phyloP scores from a whole-genome alignment of 1,140 invertebrate genomes.

The Choristoneura fumiferana region DNA sequence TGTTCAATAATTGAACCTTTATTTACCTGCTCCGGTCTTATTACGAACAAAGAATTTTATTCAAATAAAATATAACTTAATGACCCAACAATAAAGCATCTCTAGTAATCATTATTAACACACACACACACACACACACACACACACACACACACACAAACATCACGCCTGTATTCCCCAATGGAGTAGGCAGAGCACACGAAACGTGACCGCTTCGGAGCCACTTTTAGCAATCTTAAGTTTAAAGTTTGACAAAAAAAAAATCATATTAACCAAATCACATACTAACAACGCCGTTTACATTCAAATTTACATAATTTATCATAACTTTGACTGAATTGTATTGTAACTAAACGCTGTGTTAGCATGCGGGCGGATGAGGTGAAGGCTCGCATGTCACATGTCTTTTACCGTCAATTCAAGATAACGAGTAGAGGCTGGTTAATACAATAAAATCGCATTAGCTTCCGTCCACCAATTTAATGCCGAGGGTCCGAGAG shows the following conservation, averaged over 20 bases:
- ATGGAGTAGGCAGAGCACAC: no score
- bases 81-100: no score
- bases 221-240: no score
- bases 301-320: slow-evolving; percentile 2
- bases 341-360: not conserved
- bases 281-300: not conserved
- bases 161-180: no score
- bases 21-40: no score
- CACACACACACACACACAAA: no score
- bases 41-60: no score
- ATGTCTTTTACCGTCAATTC: slow-evolving; percentile 33
- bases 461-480: slow-evolving; percentile 41
- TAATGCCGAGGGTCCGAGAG: slow-evolving; percentile 31
- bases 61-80: no score
- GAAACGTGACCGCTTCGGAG: no score
- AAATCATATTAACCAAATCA: slow-evolving; percentile 9
- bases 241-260: no score
- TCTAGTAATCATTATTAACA: not conserved
- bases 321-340: not conserved
- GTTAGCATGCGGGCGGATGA: slow-evolving; percentile 30
- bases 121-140: no score
- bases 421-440: slow-evolving; percentile 24
- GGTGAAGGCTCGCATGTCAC: slow-evolving; percentile 25
- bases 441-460: slow-evolving; percentile 40
- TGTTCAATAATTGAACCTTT: no score